Conservation (phyloP, 2,888 invertebrate species). For the Poecilobothrus nobilitatus region DNA sequence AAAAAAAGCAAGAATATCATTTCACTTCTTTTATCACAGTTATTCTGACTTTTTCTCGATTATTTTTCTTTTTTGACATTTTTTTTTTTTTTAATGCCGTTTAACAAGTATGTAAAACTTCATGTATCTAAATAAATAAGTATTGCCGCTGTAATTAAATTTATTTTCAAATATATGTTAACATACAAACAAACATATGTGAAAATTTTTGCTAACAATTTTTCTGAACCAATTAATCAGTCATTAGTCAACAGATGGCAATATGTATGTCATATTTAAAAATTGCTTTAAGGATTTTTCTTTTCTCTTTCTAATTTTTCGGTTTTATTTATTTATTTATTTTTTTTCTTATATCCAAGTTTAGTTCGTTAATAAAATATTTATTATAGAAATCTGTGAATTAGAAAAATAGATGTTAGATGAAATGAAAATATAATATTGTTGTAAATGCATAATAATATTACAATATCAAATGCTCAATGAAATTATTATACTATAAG, state of each 20-base stretch:
- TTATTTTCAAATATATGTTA: not conserved
- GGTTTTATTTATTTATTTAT: too few relatives aligned
- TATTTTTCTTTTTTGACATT: not conserved
- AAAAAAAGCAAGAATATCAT: not conserved
- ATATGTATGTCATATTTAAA: slow-evolving; percentile 2
- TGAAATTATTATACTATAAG: too few relatives aligned
- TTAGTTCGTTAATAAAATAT: too few relatives aligned
- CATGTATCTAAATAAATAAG: not conserved
- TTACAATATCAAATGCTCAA: too few relatives aligned
- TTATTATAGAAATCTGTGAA: too few relatives aligned
- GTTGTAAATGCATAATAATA: too few relatives aligned
- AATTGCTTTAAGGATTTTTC: not conserved
- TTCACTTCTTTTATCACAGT: not conserved
- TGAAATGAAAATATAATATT: too few relatives aligned
- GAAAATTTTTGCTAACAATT: not conserved
- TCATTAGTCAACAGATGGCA: not conserved
- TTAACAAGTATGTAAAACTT: not conserved
- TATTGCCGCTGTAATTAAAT: not conserved
- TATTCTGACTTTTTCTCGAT: too few relatives aligned
- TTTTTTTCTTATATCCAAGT: too few relatives aligned
- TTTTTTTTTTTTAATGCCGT: not conserved
- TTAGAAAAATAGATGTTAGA: too few relatives aligned
- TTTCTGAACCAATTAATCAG: not conserved
- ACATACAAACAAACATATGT: too few relatives aligned
- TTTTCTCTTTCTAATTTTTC: too few relatives aligned